These are phyloP conservation scores for Aramus guarauna DNA, from an alignment of 2,113 vertebrate species.

Conservation along the genomic window DNA sequence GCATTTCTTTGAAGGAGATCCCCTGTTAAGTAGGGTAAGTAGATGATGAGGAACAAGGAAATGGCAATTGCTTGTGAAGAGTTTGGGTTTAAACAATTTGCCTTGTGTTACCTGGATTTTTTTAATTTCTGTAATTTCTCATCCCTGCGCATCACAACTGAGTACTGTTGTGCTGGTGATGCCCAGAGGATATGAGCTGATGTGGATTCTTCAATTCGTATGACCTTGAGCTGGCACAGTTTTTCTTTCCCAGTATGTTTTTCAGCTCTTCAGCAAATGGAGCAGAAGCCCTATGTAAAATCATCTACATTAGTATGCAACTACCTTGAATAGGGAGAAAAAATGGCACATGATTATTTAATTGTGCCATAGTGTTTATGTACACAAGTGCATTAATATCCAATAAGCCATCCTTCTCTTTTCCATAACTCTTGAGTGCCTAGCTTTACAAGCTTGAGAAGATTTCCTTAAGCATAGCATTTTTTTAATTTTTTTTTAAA, in stretches of 20 bases:
- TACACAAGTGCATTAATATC: neutral
- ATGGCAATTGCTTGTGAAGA: neutral
- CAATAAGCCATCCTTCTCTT: neutral
- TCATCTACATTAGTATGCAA: neutral
- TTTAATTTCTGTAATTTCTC: neutral
- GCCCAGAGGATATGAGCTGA: rapidly evolving
- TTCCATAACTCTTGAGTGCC: neutral
- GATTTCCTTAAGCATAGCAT: neutral
- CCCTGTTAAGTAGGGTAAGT: neutral
- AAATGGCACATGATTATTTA: neutral
- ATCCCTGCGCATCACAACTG: neutral
- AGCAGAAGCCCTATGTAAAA: neutral
- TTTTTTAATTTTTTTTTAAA: neutral
- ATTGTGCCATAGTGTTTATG: neutral
- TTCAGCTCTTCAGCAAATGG: neutral
- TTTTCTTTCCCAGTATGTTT: neutral
- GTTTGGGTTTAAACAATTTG: neutral
- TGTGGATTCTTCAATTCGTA: neutral
- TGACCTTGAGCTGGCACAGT: neutral
- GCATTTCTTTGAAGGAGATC: neutral
- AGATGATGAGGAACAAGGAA: neutral
- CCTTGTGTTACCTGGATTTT: neutral
- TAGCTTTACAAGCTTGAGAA: neutral
- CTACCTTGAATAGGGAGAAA: neutral
- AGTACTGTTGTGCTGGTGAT: neutral